A percentile compares a stretch with the other conserved stretches of the same genome.
These are phyloP conservation scores for Eupithecia tripunctaria DNA, from an alignment of 2,888 invertebrate genomes.

Conservation along the genomic window DNA sequence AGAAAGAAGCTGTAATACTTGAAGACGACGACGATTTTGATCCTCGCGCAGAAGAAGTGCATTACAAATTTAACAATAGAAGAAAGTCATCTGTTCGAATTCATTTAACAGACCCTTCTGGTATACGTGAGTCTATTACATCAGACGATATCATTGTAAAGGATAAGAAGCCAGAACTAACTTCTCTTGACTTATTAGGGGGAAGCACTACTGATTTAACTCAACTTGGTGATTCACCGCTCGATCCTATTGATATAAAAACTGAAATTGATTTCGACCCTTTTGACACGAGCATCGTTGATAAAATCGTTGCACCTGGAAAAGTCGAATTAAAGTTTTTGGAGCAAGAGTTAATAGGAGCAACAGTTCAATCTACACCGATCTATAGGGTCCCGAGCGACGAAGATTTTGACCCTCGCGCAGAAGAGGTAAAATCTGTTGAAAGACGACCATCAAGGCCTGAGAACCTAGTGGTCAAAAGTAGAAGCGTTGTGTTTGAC, in stretches of 20 bases:
- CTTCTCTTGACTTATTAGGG: conserved; percentile 88
- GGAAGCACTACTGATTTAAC: conserved; percentile 91
- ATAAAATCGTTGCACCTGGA: conserved; percentile 89
- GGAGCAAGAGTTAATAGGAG: conserved; percentile 89
- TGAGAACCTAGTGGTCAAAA: conserved; percentile 80
- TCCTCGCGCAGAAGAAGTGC: conserved; percentile 86
- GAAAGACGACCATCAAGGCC: conserved; percentile 87
- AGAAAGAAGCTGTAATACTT: conserved; percentile 69
- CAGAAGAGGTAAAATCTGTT: conserved; percentile 80
- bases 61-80: conserved; percentile 69
- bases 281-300: conserved; percentile 93
- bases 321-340: conserved; percentile 91
- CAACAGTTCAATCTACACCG: conserved; percentile 55
- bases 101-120: conserved; percentile 86
- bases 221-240: conserved; percentile 87
- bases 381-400: conserved; percentile 85
- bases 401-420: conserved; percentile 93
- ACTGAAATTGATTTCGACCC: conserved; percentile 89
- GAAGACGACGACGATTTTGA: conserved; percentile 85
- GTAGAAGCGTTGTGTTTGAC: conserved; percentile 82
- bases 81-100: conserved; percentile 84
- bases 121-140: conserved; percentile 84
- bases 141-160: conserved; percentile 73
- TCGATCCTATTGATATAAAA: conserved; percentile 85
- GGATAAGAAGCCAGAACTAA: conserved; percentile 67